Percentiles rank a stretch among this genome's conserved stretches.
Conservation (phyloP, 64 coral and sea anemone genomes). For the Stichodactyla helianthus region DNA sequence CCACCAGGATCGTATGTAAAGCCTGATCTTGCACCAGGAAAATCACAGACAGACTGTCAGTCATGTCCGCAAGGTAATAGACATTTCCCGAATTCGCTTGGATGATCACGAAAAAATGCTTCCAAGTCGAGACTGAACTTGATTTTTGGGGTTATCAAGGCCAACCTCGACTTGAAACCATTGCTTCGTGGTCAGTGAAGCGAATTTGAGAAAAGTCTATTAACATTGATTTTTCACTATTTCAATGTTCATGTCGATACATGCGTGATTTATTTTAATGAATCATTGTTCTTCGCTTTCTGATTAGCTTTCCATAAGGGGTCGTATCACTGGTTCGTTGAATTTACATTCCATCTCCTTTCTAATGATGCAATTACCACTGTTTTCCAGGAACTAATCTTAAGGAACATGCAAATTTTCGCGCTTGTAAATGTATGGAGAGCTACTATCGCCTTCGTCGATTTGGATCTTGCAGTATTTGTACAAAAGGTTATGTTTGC, state of each 20-base stretch:
- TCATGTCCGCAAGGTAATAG: neutral
- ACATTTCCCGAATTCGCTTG: neutral
- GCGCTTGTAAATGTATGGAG: constrained; percentile 40
- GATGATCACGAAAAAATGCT: too few relatives aligned
- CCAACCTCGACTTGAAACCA: too few relatives aligned
- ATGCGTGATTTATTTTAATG: too few relatives aligned
- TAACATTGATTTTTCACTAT: too few relatives aligned
- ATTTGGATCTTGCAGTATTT: constrained; percentile 35
- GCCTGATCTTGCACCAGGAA: constrained; percentile 7
- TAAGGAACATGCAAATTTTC: constrained; percentile 6
- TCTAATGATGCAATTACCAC: neutral
- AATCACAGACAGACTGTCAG: constrained; percentile 5
- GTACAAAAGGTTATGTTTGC: constrained; percentile 16
- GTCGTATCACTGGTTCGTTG: neutral
- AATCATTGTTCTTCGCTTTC: too few relatives aligned
- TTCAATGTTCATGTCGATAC: too few relatives aligned
- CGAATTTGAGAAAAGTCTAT: too few relatives aligned
- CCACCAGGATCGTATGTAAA: constrained; percentile 16
- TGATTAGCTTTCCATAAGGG: too few relatives aligned
- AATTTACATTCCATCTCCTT: neutral
- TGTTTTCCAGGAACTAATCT: constrained; percentile 31
- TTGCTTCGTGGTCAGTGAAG: too few relatives aligned
- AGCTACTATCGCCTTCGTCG: constrained; percentile 30
- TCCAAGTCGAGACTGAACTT: neutral
- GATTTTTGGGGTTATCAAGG: too few relatives aligned